Base-by-base conservation (phyloP, 1,140 invertebrate species). In the Orius laevigatus region DNA sequence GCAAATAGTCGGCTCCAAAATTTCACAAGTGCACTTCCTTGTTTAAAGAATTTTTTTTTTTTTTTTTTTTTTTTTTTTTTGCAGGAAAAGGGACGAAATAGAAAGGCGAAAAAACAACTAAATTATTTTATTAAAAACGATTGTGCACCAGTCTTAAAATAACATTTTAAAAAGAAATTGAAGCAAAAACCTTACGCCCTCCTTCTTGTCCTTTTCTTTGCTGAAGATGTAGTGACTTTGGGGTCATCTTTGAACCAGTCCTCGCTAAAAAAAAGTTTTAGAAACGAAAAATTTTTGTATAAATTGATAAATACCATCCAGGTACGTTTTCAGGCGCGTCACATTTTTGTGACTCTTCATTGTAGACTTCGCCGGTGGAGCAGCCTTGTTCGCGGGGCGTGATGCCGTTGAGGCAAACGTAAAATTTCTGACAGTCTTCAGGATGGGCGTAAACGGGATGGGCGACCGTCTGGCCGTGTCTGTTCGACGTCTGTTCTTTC, bases 371-470 rank as follows among this genome's bases (percentile, higher is more conserved):
- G 33, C 86, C 86, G 18, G 79, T 71, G 58, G 77, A 75, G 65
- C 87, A 91, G 15, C 84, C 83, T 47, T 88, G 73, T 63, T 89
- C 81, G 52, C 86, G 73, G 2, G 86, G 85, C 48, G 83, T 85
- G 14, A 82, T 72, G 5, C 83, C 83, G 62, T 85, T 89, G 50
- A 90, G 67, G 63, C 88, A 92, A 5, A 89, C 84, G 61, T 90
- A 88, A 70, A 87, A 84, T 49, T 84, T 82, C 63, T 87, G 84
- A 64, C 87, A 90, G 61, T 89, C 84, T 6, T 75, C 77, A 9
- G 83, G 82, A 65, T 91, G 83, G 2, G 84, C 70, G 63, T 78
- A 91, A 58, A 84, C 84, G n/a, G 86, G 84, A 65, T 90, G 86
- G 38, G 86, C 79, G 2, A 86, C 74, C 0, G 69, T 58, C 57